Base-by-base conservation (phyloP, 1,140 invertebrate species). In the Achatina immaculata region DNA sequence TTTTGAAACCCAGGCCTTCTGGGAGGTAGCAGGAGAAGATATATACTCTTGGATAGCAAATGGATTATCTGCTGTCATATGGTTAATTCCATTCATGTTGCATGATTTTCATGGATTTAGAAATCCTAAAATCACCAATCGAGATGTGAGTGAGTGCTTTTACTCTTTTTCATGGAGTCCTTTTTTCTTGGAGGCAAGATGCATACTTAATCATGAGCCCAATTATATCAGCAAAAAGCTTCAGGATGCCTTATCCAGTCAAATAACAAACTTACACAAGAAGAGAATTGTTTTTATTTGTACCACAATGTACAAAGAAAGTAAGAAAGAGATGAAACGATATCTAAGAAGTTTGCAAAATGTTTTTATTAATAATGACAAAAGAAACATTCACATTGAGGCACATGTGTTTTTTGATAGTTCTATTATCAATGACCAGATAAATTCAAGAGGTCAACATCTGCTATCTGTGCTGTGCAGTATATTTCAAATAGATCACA, bases 401-500 rank as follows among this genome's bases (percentile, higher is more conserved):
- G 84, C 87, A 2, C 88, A 89, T 66, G 83, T 89, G 24, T 88
- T 89, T 62, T 78, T 89, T 58, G 88, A 89, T 69, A 88, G 85
- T 78, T 87, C 86, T 19, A 77, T 83, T 11, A 66, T 55, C 31
- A 80, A 78, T 16, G 77, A 75, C 6, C 48, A 82, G 38, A 78
- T 88, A 31, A 89, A 86, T 42, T 38, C 77, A 4, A 86, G 85
- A 69, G 87, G 85, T n/a, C 74, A 82, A n/a, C 87, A 89, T 48
- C 74, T 89, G 11, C 55, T 88, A 1, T 78, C 38, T 16, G 45
- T 89, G 3, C 55, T 87, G 3, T 82, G 84, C 21, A 42, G 80
- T 9, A 87, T 73, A 21, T 83, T 88, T 51, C 48, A 82, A 16
- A 42, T 84, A 24, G 48, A 72, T 16, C 40, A 82, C 16, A 51